Evolutionary conservation across 2,797 vertebrate species (phyloP).

Genomic region (Capromys pilorides): DNA sequence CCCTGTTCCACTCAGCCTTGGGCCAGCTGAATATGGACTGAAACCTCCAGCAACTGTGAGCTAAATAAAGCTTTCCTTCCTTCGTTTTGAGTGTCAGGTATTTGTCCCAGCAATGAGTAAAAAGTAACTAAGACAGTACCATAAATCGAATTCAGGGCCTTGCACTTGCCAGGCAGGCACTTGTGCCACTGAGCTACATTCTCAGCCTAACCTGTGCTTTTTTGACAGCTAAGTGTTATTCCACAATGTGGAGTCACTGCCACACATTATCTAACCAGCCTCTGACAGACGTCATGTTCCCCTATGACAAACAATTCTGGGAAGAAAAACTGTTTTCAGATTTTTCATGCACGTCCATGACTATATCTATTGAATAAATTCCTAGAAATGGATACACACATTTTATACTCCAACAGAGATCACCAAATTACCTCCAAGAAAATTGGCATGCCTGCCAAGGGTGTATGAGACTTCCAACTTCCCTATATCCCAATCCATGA

Average conservation of each 20-base stretch:
- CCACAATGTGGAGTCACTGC: neutral
- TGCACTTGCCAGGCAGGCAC: too few species aligned
- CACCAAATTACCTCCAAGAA: constrained; percentile 42
- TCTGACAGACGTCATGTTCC: neutral
- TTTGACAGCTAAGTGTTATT: constrained; percentile 6
- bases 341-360: constrained; percentile 30
- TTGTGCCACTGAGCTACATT: too few species aligned
- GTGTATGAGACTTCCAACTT: neutral
- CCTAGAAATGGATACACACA: neutral
- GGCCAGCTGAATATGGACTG: too few species aligned
- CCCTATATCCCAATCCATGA: neutral
- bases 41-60: too few species aligned
- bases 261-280: neutral
- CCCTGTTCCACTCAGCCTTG: too few species aligned
- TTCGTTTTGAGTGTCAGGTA: too few species aligned
- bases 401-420: constrained; percentile 32
- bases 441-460: neutral
- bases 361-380: neutral
- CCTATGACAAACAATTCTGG: neutral
- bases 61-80: too few species aligned
- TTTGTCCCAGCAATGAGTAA: too few species aligned
- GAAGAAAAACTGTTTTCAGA: constrained; percentile 5
- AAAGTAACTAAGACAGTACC: too few species aligned
- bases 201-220: neutral
- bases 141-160: too few species aligned